Percentiles rank a stretch among this genome's conserved stretches.
phyloP scores from a whole-genome alignment of 2,113 vertebrate species.

The Hyaena hyaena region DNA sequence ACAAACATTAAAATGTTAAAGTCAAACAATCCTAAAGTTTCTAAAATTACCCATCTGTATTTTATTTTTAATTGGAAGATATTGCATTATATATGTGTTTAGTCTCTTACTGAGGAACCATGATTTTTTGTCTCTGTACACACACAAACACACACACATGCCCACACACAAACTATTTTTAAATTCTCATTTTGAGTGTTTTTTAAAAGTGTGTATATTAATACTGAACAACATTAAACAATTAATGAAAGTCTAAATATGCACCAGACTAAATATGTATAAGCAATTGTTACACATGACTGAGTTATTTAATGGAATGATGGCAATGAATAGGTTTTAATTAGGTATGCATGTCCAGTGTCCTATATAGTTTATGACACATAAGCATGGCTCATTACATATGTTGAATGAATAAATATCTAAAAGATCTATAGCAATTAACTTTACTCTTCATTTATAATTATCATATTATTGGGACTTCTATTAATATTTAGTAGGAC shows the following conservation, averaged over 20 bases:
- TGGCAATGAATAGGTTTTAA: not conserved
- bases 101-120: not conserved
- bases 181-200: not conserved
- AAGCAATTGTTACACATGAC: not conserved
- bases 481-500: not conserved
- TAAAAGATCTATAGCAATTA: not conserved
- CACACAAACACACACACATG: not conserved
- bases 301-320: not conserved
- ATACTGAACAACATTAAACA: not conserved
- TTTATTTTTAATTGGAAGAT: not conserved
- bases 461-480: not conserved
- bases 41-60: not conserved
- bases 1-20: not conserved
- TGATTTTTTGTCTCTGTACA: not conserved
- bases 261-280: not conserved
- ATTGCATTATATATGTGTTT: not conserved
- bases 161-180: not conserved
- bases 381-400: not conserved
- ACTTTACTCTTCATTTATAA: not conserved
- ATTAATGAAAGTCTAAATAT: not conserved
- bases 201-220: not conserved
- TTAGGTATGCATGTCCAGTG: not conserved
- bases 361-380: not conserved
- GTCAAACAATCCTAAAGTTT: not conserved
- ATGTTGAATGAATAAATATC: not conserved